Base-by-base conservation (phyloP, 2,113 vertebrate genomes). In the Monopterus albus region DNA sequence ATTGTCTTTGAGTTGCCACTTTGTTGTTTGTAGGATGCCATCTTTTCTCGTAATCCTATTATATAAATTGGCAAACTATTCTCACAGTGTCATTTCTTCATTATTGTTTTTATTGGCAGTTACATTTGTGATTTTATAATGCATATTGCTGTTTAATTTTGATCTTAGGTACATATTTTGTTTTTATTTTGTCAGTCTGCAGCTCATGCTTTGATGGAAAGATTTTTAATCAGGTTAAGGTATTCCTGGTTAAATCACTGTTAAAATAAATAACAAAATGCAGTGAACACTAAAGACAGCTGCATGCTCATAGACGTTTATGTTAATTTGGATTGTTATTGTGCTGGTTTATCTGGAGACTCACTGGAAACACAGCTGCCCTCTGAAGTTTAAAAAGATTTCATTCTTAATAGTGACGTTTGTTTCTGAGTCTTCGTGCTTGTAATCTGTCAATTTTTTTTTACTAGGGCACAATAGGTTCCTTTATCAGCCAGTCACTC, bases 401-500 rank as follows among this genome's bases (percentile, higher is more conserved):
- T 49, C 17, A 43, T 38, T 55, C 38, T 58, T 1, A 38, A 25
- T 38, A 55, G 51, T 38, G 1, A 8, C 14, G 45, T 53, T 36
- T 56, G 26, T 66, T 69, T 78, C 23, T 66, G 18, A 35, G 51
- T 51, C 28, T 43, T 0, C 26, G 40, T 50, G 39, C 28, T 61
- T 72, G 45, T 73, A 47, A 58, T 6, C 46, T 62, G 56, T 67
- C 59, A 42, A 35, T 35, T 69, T 50, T 65, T 61, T 15, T 49
- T 55, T 36, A 15, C 33, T 12, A 18, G 26, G 56, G 42, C 11
- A 85, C 69, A 90, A 91, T 78, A 68, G 69, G 23, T 56, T 46
- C 25, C 62, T 81, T 84, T 90, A 77, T 86, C 72, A 82, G 64
- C 42, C 69, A 28, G n/a, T 74, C 45, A 65, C 28, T 78, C 79